Conservation (phyloP, 2,797 vertebrate species). For the Gadopsis marmoratus region DNA sequence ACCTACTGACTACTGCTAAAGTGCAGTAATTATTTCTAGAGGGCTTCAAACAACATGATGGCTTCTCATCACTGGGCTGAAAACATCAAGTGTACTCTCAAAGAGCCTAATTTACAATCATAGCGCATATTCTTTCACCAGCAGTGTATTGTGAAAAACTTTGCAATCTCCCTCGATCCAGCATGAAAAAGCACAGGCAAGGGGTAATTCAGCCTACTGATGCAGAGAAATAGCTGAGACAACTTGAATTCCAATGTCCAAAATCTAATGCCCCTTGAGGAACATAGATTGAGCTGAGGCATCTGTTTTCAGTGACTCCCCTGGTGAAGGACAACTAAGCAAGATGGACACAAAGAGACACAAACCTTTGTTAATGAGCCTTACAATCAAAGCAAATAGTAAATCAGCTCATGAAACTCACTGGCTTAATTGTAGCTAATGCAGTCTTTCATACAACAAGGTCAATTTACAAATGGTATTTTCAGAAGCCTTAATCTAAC, state of each 20-base stretch:
- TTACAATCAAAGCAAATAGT: conserved; percentile 18
- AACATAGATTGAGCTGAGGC: conserved; percentile 9
- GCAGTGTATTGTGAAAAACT: conserved; percentile 23
- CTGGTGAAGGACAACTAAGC: not conserved
- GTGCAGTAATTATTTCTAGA: conserved; percentile 38
- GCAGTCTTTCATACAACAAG: conserved; percentile 9
- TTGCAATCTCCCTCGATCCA: conserved; percentile 20
- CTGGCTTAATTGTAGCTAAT: conserved; percentile 14
- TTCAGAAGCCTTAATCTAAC: not conserved
- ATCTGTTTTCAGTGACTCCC: conserved; percentile 18
- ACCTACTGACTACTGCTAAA: not conserved
- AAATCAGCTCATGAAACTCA: not conserved
- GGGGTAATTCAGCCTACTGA: conserved; percentile 40
- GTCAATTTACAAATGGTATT: conserved; percentile 2
- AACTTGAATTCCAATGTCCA: conserved; percentile 48
- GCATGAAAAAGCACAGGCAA: conserved; percentile 35
- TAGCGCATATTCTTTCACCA: conserved; percentile 9
- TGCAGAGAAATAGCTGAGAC: conserved; percentile 45
- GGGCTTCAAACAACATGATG: conserved; percentile 37
- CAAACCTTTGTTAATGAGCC: conserved; percentile 26
- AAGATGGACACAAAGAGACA: not conserved
- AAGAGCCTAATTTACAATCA: conserved; percentile 57
- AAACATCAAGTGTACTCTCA: conserved; percentile 23
- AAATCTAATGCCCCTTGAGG: conserved; percentile 23
- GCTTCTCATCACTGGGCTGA: conserved; percentile 16